Conservation (phyloP, 2,797 vertebrate species). For the Ispidina picta region DNA sequence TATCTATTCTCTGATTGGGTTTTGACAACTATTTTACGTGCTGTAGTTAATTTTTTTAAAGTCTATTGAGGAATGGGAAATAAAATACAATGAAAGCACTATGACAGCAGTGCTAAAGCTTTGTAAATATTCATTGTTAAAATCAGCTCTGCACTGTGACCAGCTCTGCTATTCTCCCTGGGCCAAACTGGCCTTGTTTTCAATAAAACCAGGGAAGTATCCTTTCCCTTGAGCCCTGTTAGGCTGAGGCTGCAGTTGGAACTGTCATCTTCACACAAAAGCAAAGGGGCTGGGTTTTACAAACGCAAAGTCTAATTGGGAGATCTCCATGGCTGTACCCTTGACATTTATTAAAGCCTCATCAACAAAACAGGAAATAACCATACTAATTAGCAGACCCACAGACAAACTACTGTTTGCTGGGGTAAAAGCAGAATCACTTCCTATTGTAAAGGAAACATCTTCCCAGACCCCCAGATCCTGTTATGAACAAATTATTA, state of each 20-base stretch:
- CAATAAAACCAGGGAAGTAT: conserved; percentile 68
- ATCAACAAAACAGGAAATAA: conserved; percentile 83
- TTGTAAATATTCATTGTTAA: conserved; percentile 69
- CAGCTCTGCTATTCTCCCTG: conserved; percentile 71
- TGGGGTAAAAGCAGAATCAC: conserved; percentile 39
- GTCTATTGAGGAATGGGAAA: background rate
- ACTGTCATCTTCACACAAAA: conserved; percentile 79
- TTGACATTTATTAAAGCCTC: conserved; percentile 83
- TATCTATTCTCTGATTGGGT: conserved; percentile 26
- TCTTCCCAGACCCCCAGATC: background rate
- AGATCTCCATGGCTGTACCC: conserved; percentile 82
- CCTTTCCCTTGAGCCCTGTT: conserved; percentile 90
- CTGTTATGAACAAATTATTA: background rate
- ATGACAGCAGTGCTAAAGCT: conserved; percentile 42
- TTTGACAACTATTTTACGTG: conserved; percentile 15
- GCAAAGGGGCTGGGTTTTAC: conserved; percentile 80
- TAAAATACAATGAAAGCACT: background rate
- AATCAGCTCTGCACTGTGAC: conserved; percentile 67
- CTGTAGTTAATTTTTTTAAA: conserved; percentile 6
- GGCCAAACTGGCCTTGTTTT: conserved; percentile 73
- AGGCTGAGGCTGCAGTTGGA: conserved; percentile 85
- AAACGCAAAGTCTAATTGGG: conserved; percentile 91
- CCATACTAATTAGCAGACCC: conserved; percentile 87
- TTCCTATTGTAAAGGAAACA: background rate
- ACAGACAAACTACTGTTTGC: conserved; percentile 55